Percentiles rank a stretch among this genome's conserved stretches.
Conservation (phyloP, 1,140 invertebrate genomes). For the Ylistrum balloti region DNA sequence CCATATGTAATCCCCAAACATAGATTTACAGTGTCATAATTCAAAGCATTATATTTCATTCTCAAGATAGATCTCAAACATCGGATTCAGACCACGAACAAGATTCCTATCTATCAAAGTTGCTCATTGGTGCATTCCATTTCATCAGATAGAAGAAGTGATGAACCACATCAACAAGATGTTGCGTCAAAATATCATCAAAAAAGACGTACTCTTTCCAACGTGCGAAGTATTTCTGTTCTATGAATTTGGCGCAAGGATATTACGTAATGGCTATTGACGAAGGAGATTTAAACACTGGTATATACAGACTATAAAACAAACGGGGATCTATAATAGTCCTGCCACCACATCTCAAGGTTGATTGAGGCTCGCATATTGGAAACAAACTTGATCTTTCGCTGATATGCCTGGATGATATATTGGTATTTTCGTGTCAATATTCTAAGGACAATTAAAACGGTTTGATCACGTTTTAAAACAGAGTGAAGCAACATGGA, state of each 20-base stretch:
- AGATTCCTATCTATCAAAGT: slow-evolving; percentile 54
- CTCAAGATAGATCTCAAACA: slow-evolving; percentile 55
- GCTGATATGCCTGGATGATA: slow-evolving; percentile 57
- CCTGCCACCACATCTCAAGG: slow-evolving; percentile 64
- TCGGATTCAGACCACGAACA: slow-evolving; percentile 48
- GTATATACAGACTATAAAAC: slow-evolving; percentile 56
- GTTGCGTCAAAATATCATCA: slow-evolving; percentile 42
- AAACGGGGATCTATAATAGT: slow-evolving; percentile 59
- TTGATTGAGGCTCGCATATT: slow-evolving; percentile 43
- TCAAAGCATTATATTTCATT: too few species aligned
- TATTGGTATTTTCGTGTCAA: too few species aligned
- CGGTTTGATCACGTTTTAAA: slow-evolving; percentile 47
- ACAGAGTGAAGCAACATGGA: slow-evolving; percentile 46
- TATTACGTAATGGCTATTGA: slow-evolving; percentile 80
- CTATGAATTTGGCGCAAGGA: slow-evolving; percentile 66
- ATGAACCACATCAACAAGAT: slow-evolving; percentile 57
- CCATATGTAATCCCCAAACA: too few species aligned
- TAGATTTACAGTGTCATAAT: too few species aligned
- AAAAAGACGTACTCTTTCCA: not conserved
- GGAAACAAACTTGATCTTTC: slow-evolving; percentile 57
- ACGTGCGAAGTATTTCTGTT: slow-evolving; percentile 74
- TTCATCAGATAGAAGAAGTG: slow-evolving; percentile 59
- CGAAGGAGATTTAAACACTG: slow-evolving; percentile 55
- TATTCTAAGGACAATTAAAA: slow-evolving; percentile 48
- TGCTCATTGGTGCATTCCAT: slow-evolving; percentile 58